Conservation (phyloP, 2,888 invertebrate genomes). For the Brachyopa scutellaris region DNA sequence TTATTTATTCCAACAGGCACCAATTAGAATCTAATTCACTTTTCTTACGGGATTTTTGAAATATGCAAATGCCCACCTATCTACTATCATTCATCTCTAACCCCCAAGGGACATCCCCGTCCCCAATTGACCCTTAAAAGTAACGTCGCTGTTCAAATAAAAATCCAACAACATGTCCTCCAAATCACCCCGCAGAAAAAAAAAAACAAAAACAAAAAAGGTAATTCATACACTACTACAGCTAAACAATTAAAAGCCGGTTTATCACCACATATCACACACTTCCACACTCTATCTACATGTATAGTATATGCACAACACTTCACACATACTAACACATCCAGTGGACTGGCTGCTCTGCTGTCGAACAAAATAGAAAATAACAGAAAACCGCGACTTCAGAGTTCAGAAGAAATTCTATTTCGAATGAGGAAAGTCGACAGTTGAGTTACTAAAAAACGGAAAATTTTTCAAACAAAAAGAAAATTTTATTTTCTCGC, state of each 20-base stretch:
- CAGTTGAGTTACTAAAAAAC: conserved; percentile 5
- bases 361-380: conserved; percentile 70
- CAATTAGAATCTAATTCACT: neutral
- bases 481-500: conserved; percentile 33
- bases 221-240: neutral
- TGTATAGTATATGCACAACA: neutral
- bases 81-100: neutral
- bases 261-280: conserved; percentile 23
- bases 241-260: conserved; percentile 45
- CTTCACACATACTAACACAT: neutral
- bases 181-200: conserved; percentile 20
- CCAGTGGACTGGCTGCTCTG: neutral
- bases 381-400: conserved; percentile 63
- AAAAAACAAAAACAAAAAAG: neutral
- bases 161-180: neutral
- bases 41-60: neutral
- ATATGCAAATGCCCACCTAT: too few relatives aligned
- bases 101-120: conserved; percentile 15
- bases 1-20: too few relatives aligned
- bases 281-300: neutral
- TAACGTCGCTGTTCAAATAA: conserved; percentile 60
- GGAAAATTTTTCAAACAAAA: conserved; percentile 15
- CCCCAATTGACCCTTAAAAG: conserved; percentile 42
- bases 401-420: conserved; percentile 70
- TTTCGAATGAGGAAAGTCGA: conserved; percentile 52